A percentile compares a stretch with the other conserved stretches of the same genome.
Evolutionary conservation across 2,797 vertebrate species (phyloP).

Genomic region (Sphenopsis melanotis): DNA sequence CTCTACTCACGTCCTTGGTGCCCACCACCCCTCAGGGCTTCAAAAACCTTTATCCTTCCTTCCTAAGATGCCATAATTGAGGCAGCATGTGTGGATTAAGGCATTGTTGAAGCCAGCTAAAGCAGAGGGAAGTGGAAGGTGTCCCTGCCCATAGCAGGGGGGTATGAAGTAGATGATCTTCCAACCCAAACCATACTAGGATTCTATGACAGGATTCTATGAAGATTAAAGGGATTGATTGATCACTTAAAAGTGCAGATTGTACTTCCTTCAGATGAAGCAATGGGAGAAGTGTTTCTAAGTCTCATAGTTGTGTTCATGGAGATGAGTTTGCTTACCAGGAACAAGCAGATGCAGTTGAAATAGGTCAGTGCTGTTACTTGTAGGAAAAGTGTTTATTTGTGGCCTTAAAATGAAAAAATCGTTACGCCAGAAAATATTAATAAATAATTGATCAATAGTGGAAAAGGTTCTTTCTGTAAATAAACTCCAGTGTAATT

Average conservation of each 20-base stretch:
- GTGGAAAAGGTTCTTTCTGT: conserved; percentile 81
- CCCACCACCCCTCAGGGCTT: background rate
- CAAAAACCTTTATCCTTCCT: background rate
- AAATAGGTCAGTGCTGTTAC: conserved; percentile 54
- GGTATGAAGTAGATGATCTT: background rate
- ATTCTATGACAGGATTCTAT: rapidly evolving
- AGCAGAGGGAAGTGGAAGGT: background rate
- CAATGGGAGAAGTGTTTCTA: background rate
- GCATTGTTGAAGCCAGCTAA: background rate
- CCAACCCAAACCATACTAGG: background rate
- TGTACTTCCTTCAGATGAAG: background rate
- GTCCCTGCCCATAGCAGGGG: background rate
- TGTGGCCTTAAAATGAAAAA: conserved; percentile 70
- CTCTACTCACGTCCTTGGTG: background rate
- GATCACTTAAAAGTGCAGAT: background rate
- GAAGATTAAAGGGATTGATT: background rate
- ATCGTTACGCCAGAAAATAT: conserved; percentile 82
- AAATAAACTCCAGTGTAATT: conserved; percentile 91
- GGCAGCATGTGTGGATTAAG: background rate
- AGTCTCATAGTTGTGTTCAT: background rate
- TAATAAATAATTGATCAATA: conserved; percentile 91
- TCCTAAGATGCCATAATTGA: background rate
- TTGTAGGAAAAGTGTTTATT: conserved; percentile 77
- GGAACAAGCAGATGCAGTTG: background rate
- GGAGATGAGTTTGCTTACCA: background rate